phyloP scores from a whole-genome alignment of 2,888 invertebrate species.

The Troides oblongomaculatus region DNA sequence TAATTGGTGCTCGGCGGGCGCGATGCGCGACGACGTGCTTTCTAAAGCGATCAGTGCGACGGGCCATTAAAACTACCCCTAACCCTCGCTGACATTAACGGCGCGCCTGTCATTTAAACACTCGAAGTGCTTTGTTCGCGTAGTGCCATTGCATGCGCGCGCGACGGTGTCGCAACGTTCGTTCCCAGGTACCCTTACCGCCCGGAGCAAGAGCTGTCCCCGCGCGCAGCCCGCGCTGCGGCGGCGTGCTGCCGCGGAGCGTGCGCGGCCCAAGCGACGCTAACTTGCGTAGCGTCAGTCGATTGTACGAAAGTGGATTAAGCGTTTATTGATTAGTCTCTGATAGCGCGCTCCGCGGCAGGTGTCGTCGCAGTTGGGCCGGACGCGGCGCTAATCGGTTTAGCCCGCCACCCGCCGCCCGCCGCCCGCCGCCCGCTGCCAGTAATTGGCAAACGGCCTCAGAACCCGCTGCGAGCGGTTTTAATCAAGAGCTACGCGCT shows the following conservation, averaged over 20 bases:
- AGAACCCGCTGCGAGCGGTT: neutral
- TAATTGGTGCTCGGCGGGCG: conserved; percentile 44
- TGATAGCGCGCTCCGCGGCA: too few relatives aligned
- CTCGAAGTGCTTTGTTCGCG: neutral
- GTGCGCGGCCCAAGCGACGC: too few relatives aligned
- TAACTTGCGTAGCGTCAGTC: too few relatives aligned
- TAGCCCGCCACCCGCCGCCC: conserved; percentile 28
- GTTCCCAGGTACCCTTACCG: neutral
- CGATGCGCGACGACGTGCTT: conserved; percentile 19
- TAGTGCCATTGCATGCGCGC: neutral
- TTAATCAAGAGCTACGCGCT: neutral
- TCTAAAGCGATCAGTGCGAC: conserved; percentile 14
- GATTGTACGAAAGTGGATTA: too few relatives aligned
- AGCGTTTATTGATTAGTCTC: too few relatives aligned
- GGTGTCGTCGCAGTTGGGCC: neutral
- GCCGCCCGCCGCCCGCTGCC: neutral
- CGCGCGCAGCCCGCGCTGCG: too few relatives aligned
- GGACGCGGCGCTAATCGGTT: conserved; percentile 35
- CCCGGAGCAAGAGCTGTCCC: too few relatives aligned
- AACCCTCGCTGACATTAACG: neutral
- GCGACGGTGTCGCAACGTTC: neutral
- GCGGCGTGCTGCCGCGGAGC: too few relatives aligned
- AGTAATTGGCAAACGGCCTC: conserved; percentile 9
- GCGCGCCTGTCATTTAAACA: neutral
- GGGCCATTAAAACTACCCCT: conserved; percentile 27